phyloP scores from a whole-genome alignment of 2,888 invertebrate genomes.

The Nebria salina region DNA sequence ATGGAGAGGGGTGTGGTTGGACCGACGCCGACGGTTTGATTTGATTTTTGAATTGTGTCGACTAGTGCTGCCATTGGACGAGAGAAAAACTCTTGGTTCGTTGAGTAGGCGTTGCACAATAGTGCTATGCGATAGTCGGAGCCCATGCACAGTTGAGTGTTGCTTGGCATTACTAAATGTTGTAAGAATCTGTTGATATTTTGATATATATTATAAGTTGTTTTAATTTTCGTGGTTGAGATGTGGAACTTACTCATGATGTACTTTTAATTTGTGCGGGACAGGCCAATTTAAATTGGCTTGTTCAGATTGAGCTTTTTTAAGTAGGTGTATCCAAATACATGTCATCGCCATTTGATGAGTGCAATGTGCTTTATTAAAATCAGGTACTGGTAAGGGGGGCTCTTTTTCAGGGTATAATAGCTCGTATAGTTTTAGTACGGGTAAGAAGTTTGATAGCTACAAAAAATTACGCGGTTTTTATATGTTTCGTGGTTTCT shows the following conservation, averaged over 20 bases:
- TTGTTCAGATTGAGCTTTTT: slow-evolving; percentile 90
- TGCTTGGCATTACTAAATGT: slow-evolving; percentile 81
- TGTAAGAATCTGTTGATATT: slow-evolving; percentile 76
- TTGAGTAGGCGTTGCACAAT: slow-evolving; percentile 94
- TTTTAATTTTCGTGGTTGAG: background rate
- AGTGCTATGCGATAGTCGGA: slow-evolving; percentile 91
- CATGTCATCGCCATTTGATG: slow-evolving; percentile 94
- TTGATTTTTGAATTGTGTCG: slow-evolving; percentile 77
- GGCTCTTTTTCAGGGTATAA: slow-evolving; percentile 93
- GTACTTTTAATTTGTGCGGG: slow-evolving; percentile 82
- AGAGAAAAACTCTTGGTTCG: slow-evolving; percentile 90
- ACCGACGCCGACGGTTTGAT: slow-evolving; percentile 51
- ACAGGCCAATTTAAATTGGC: slow-evolving; percentile 79
- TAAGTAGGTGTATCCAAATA: slow-evolving; percentile 95
- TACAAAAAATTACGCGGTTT: slow-evolving; percentile 54
- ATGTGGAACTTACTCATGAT: slow-evolving; percentile 76
- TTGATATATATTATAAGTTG: slow-evolving; percentile 30
- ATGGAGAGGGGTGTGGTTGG: slow-evolving; percentile 91
- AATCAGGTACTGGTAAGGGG: slow-evolving; percentile 88
- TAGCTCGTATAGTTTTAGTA: slow-evolving; percentile 89
- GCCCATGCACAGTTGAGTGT: slow-evolving; percentile 76
- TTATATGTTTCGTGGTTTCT: too few species aligned
- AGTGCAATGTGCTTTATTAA: slow-evolving; percentile 84
- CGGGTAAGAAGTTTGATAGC: slow-evolving; percentile 87
- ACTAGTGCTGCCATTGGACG: slow-evolving; percentile 92